Evolutionary conservation across 2,888 invertebrate species (phyloP).

Genomic region (Acleris emargana): DNA sequence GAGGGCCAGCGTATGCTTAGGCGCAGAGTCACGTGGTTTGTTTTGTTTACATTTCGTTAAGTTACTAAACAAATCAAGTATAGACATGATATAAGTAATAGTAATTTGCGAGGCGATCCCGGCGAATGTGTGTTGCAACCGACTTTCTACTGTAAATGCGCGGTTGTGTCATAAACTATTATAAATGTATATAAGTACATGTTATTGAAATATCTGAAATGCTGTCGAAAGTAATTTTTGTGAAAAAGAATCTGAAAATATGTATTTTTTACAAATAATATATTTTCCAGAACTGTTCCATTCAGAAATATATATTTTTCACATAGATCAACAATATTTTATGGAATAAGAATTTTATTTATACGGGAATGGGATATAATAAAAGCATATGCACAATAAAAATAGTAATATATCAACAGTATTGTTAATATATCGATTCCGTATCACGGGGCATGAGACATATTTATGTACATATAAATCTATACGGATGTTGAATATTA

Average conservation of each 20-base stretch:
- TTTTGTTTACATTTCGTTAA: no score
- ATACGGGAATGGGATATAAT: constrained; percentile 6
- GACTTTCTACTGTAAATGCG: neutral
- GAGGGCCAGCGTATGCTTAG: no score
- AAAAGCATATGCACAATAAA: constrained; percentile 23
- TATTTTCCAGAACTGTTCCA: constrained; percentile 52
- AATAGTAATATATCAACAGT: constrained; percentile 36
- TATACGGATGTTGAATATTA: constrained; percentile 48
- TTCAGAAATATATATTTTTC: constrained; percentile 38
- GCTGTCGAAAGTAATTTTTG: constrained; percentile 1
- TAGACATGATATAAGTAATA: no score
- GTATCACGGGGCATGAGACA: constrained; percentile 33
- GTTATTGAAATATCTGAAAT: constrained; percentile 11
- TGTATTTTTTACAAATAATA: constrained; percentile 42
- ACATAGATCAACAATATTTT: constrained; percentile 23
- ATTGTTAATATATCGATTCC: constrained; percentile 28
- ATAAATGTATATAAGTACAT: constrained; percentile 8
- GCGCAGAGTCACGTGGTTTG: no score
- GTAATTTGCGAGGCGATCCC: no score
- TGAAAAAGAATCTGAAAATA: constrained; percentile 32
- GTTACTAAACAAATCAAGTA: no score
- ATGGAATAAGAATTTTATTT: constrained; percentile 3
- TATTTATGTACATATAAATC: constrained; percentile 43
- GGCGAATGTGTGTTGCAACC: no score
- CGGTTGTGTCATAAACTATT: constrained; percentile 14